Base-by-base conservation (phyloP, 1,140 invertebrate species). In the Steinernema khuongi region DNA sequence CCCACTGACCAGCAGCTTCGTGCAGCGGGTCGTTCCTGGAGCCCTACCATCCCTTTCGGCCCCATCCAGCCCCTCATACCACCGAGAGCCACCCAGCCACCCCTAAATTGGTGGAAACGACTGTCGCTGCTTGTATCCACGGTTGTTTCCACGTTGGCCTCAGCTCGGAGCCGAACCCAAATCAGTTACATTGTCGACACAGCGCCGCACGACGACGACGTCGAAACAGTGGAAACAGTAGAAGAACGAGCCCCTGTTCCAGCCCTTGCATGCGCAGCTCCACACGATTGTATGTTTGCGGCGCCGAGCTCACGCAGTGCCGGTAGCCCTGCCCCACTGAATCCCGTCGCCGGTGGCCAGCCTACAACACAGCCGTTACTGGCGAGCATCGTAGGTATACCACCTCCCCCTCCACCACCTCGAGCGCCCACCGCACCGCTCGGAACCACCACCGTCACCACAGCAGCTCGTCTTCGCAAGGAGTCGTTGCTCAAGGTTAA, bases 221-320 rank as follows among this genome's bases (percentile, higher is more conserved):
- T n/a, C n/a, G n/a, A n/a, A n/a, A n/a, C 36, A n/a, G 7, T 41
- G 7, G 36, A 41, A 41, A 11, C 36, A 7, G 36, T 41, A 7
- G 36, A 41, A 41, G 36, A 41, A 41, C 14, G 22, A 60, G 50
- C 26, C 26, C 50, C 50, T 60, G 50, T 60, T 60, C 50, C 50
- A 60, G 50, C 50, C 50, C 22, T 60, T 60, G 50, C 50, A 60
- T 60, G 50, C 50, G 50, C 50, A 60, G 14, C 50, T 60, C 26
- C 50, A 60, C 11, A 26, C 50, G 50, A 22, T 60, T 60, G 50
- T 60, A 60, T 60, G 50, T 60, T 60, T 26, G 50, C 50, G 50
- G 50, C 50, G 50, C 50, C 50, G 50, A 60, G 50, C 50, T 60
- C 50, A 14, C 50, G 50, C 50, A 60, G 50, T 60, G 50, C 50